Conservation (phyloP, 2,113 vertebrate genomes). For the Spheniscus mendiculus region DNA sequence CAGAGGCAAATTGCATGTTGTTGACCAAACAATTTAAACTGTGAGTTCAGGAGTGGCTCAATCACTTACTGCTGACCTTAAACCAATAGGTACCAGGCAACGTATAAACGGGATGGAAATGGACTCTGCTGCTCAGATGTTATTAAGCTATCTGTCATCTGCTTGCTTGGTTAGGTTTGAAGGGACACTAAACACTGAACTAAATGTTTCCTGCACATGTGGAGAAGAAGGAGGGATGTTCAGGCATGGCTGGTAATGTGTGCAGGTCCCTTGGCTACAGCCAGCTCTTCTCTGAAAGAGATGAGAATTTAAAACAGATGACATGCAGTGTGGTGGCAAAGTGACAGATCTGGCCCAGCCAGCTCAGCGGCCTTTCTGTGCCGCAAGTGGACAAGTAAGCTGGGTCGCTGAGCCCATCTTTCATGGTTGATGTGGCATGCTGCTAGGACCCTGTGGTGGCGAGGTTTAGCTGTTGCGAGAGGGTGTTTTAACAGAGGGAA, state of each 20-base stretch:
- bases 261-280: neutral
- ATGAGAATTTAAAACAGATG: neutral
- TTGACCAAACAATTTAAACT: neutral
- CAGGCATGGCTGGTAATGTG: neutral
- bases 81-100: neutral
- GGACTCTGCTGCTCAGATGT: neutral
- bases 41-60: neutral
- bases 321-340: neutral
- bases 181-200: neutral
- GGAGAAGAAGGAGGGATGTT: neutral
- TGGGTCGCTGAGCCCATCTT: neutral
- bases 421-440: neutral
- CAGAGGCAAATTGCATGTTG: neutral
- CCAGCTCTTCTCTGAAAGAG: neutral
- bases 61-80: neutral
- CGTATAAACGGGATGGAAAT: neutral
- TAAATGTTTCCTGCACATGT: neutral
- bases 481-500: neutral
- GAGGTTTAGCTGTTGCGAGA: neutral
- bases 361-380: neutral
- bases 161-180: neutral
- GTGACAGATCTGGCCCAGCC: neutral
- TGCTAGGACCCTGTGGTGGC: neutral
- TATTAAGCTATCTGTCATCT: conserved; percentile 19
- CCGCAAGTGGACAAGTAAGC: neutral